Evolutionary conservation across 2,113 vertebrate species (phyloP).

Genomic region (Chlamydotis undulata): DNA sequence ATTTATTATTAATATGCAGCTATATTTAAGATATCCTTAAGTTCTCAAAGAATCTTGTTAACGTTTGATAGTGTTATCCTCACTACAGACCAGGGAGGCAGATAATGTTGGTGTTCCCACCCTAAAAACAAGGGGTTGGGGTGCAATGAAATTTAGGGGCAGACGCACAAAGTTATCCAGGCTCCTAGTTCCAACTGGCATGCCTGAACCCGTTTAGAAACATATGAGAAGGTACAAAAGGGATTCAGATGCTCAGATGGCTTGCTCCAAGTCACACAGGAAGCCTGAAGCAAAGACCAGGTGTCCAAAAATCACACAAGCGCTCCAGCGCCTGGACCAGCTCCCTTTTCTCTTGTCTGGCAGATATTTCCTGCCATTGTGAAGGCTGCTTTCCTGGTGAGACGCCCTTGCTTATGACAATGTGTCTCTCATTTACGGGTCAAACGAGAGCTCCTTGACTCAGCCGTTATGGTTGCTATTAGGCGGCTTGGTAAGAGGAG

Average conservation of each 20-base stretch:
- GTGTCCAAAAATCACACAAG: neutral
- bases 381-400: constrained; percentile 3
- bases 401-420: neutral
- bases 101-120: neutral
- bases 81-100: neutral
- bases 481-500: neutral
- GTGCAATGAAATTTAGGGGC: neutral
- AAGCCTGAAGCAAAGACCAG: neutral
- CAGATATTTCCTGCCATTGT: constrained; percentile 38
- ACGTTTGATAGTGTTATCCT: neutral
- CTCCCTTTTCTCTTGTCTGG: neutral
- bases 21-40: neutral
- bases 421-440: neutral
- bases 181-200: neutral
- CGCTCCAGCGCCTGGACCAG: neutral
- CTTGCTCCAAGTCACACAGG: neutral
- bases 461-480: neutral
- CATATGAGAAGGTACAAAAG: neutral
- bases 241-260: neutral
- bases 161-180: neutral
- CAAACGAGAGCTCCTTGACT: neutral
- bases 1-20: neutral
- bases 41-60: neutral
- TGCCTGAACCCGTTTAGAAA: neutral
- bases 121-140: neutral